These are phyloP conservation scores for Drosophila ohnishii DNA, from an alignment of 1,140 invertebrate species.

Conservation along the genomic window DNA sequence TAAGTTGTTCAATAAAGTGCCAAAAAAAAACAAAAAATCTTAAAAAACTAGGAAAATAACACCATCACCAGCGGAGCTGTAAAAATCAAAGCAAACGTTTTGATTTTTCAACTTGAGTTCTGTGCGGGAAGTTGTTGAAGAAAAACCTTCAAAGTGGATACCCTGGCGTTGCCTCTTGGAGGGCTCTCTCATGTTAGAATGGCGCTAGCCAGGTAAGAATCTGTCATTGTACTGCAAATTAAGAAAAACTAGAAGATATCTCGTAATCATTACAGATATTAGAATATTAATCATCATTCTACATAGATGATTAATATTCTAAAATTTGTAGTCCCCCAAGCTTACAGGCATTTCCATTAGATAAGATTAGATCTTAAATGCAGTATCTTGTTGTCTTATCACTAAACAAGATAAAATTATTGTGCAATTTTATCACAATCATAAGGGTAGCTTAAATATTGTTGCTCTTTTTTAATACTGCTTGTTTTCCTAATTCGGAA, in stretches of 20 bases:
- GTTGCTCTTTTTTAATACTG: neutral
- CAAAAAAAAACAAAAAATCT: slow-evolving; percentile 20
- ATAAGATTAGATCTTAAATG: slow-evolving; percentile 11
- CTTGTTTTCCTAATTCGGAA: too few species aligned
- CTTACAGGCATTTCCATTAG: neutral
- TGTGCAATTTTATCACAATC: neutral
- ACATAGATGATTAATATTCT: neutral
- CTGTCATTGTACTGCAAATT: neutral
- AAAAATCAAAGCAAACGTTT: slow-evolving; percentile 29
- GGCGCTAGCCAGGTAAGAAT: slow-evolving; percentile 86
- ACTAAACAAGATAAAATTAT: neutral
- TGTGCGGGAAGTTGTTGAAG: slow-evolving; percentile 29
- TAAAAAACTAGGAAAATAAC: neutral
- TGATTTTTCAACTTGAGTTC: slow-evolving; percentile 50
- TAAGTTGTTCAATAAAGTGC: slow-evolving; percentile 24
- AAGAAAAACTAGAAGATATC: too few species aligned
- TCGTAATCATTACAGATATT: too few species aligned
- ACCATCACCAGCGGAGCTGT: slow-evolving; percentile 4
- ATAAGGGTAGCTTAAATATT: neutral
- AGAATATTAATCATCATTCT: too few species aligned
- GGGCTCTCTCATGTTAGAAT: slow-evolving; percentile 86
- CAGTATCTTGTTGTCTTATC: slow-evolving; percentile 6
- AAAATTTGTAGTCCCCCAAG: neutral
- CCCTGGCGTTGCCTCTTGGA: slow-evolving; percentile 84
- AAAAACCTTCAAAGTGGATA: slow-evolving; percentile 85